phyloP scores from a whole-genome alignment of 2,797 vertebrate genomes.

The Limosa lapponica region DNA sequence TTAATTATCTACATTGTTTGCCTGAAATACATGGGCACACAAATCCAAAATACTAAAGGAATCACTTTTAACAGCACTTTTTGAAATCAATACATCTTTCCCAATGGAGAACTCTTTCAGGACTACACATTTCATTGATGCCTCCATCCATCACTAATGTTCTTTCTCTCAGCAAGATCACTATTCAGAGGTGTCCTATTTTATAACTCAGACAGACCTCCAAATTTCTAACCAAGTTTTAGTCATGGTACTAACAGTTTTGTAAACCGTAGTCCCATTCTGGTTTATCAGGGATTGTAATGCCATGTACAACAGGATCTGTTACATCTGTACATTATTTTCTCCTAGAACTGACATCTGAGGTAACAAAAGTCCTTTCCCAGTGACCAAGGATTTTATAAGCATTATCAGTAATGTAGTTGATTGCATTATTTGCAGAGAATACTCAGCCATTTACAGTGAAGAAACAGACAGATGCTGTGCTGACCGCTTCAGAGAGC shows the following conservation, averaged over 20 bases:
- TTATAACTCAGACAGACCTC: background rate
- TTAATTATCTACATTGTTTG: background rate
- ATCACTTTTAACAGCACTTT: background rate
- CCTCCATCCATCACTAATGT: background rate
- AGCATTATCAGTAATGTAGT: conserved; percentile 12
- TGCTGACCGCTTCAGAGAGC: background rate
- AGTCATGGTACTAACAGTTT: background rate
- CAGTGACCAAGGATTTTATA: background rate
- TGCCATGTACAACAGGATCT: background rate
- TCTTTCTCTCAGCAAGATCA: background rate
- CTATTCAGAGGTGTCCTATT: background rate
- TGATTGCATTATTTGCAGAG: conserved; percentile 1
- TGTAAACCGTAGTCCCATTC: background rate
- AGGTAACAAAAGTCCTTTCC: background rate
- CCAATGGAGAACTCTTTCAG: background rate
- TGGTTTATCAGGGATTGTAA: background rate
- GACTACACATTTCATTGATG: background rate
- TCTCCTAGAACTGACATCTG: background rate
- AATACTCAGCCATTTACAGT: background rate
- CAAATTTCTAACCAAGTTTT: background rate
- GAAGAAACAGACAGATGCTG: background rate
- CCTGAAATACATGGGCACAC: background rate
- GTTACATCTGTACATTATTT: background rate
- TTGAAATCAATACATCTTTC: background rate
- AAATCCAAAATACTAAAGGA: background rate